These are phyloP conservation scores for Cyanoramphus novaezelandiae DNA, from an alignment of 2,113 vertebrate genomes.

Conservation along the genomic window DNA sequence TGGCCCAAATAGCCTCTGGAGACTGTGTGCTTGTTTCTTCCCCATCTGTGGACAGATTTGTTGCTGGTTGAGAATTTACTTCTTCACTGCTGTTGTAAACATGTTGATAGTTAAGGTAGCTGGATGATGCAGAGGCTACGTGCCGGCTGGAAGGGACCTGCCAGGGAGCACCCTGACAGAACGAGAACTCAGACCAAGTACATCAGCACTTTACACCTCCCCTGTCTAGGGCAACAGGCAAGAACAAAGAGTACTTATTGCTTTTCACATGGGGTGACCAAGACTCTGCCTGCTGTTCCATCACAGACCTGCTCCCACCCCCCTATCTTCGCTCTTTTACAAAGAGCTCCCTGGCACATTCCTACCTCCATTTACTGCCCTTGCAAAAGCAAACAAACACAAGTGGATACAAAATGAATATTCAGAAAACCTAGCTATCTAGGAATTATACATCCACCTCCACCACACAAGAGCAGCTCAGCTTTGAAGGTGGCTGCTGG, in stretches of 20 bases:
- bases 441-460: background rate
- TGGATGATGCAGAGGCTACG: background rate
- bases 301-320: background rate
- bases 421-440: background rate
- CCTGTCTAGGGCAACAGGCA: background rate
- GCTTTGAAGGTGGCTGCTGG: background rate
- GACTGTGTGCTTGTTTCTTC: background rate
- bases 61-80: background rate
- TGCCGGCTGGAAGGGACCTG: background rate
- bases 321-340: background rate
- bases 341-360: background rate
- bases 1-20: background rate
- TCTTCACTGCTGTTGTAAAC: background rate
- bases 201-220: background rate
- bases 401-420: background rate
- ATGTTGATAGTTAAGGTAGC: background rate
- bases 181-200: background rate
- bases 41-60: background rate
- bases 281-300: background rate
- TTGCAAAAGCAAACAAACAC: background rate
- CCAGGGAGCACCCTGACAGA: accelerated
- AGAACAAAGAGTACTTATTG: background rate
- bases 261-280: background rate
- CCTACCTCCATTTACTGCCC: background rate
- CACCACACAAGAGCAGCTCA: background rate